A percentile compares a stretch with the other conserved stretches of the same genome.
phyloP scores from a whole-genome alignment of 2,113 vertebrate species.

The Lagopus muta region DNA sequence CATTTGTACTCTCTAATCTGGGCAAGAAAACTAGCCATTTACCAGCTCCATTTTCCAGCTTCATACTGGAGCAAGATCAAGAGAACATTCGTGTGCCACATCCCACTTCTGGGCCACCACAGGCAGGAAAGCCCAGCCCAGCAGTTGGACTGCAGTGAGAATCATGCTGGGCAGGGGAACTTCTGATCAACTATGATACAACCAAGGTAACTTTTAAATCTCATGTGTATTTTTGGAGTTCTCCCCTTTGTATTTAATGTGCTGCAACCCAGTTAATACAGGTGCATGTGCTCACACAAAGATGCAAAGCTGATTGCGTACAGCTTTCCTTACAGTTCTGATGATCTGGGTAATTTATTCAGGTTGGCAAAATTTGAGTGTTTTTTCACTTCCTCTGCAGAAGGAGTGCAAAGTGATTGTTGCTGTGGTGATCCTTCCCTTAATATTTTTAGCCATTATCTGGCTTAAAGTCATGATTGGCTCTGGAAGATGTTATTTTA shows the following conservation, averaged over 20 bases:
- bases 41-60: neutral
- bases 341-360: constrained; percentile 37
- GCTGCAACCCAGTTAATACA: neutral
- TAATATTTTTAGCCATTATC: constrained; percentile 38
- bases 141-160: neutral
- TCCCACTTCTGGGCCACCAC: neutral
- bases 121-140: neutral
- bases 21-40: neutral
- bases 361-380: constrained; percentile 29
- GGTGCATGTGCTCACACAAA: neutral
- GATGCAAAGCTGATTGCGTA: neutral
- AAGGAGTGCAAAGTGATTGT: neutral
- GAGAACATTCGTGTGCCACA: neutral
- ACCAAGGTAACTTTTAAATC: neutral
- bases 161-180: accelerated
- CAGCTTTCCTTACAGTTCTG: constrained; percentile 2
- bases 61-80: accelerated
- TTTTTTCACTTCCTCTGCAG: constrained; percentile 23
- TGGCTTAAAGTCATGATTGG: constrained; percentile 30
- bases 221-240: neutral
- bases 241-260: neutral
- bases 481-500: neutral
- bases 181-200: neutral
- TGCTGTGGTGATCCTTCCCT: constrained; percentile 47
- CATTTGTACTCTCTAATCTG: accelerated